These are phyloP conservation scores for Cryptotis parvus DNA, from an alignment of 2,113 vertebrate genomes.

Conservation along the genomic window DNA sequence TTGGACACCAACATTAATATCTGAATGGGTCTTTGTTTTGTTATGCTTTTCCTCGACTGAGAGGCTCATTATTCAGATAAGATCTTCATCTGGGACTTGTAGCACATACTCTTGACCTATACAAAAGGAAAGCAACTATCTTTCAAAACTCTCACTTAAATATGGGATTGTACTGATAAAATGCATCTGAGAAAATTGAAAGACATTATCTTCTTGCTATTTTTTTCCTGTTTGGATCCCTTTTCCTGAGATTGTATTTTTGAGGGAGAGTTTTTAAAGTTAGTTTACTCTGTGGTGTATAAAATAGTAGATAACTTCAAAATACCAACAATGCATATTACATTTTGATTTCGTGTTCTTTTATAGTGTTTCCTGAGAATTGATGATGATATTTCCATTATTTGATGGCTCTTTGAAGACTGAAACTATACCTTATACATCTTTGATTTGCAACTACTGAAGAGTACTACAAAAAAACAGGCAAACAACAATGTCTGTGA, in stretches of 20 bases:
- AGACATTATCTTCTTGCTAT: neutral
- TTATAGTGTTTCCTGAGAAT: neutral
- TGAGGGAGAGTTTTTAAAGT: neutral
- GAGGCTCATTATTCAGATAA: slow-evolving; percentile 20
- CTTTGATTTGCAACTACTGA: neutral
- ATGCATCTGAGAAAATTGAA: neutral
- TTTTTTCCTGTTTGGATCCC: neutral
- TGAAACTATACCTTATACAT: neutral
- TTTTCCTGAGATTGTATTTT: neutral
- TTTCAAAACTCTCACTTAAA: slow-evolving; percentile 39
- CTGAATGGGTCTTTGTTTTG: neutral
- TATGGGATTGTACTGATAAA: neutral
- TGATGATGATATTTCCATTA: neutral
- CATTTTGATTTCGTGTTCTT: neutral
- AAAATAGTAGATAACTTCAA: neutral
- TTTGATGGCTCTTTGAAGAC: neutral
- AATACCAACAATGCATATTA: neutral
- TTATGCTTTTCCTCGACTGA: neutral
- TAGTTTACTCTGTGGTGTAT: neutral
- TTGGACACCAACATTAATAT: neutral
- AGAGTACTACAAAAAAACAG: neutral
- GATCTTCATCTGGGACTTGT: neutral
- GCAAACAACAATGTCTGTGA: neutral
- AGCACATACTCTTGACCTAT: neutral
- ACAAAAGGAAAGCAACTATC: neutral